A percentile compares a stretch with the other conserved stretches of the same genome.
Conservation (phyloP, 2,888 invertebrate genomes). For the Arge pagana region DNA sequence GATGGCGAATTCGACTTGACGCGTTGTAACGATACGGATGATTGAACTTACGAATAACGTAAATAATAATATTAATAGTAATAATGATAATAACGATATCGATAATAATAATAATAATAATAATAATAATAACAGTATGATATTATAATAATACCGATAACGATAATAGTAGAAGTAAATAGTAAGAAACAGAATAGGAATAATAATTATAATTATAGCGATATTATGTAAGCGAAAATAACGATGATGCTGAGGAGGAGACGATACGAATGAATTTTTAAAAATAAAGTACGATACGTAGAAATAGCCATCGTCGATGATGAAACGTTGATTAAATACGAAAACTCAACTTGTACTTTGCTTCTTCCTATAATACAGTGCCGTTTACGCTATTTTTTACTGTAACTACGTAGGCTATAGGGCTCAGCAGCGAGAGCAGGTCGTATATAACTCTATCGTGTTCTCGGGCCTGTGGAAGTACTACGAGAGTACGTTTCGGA, state of each 20-base stretch:
- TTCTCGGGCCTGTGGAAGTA: no score
- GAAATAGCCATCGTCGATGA: background rate
- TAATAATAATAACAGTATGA: conserved; percentile 2
- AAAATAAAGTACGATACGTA: conserved; percentile 11
- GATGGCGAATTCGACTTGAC: no score
- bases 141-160: conserved; percentile 18
- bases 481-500: no score
- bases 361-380: conserved; percentile 59
- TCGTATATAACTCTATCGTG: no score
- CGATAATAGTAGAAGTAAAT: conserved; percentile 30
- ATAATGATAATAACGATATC: conserved; percentile 30
- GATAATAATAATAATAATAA: background rate
- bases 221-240: background rate
- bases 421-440: no score
- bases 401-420: conserved; percentile 35
- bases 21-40: no score
- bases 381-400: conserved; percentile 58
- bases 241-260: conserved; percentile 25
- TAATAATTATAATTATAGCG: conserved; percentile 25
- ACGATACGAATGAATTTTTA: conserved; percentile 9
- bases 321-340: conserved; percentile 23
- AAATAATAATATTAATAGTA: conserved; percentile 6
- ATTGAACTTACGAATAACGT: no score
- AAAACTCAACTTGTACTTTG: conserved; percentile 54
- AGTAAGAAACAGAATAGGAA: background rate